phyloP scores from a whole-genome alignment of 2,797 vertebrate genomes.

The Scyliorhinus canicula region DNA sequence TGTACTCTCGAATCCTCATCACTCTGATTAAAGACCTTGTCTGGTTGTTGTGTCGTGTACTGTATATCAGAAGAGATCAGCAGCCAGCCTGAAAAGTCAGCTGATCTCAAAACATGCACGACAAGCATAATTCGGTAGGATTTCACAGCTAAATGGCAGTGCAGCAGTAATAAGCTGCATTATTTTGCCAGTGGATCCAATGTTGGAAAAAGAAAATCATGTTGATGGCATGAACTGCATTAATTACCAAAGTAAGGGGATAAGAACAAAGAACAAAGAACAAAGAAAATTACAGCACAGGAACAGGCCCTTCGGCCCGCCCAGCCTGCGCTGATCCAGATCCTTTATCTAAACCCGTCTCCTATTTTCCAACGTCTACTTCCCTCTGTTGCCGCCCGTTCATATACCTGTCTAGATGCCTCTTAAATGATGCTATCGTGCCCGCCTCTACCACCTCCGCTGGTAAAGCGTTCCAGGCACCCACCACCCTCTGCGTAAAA shows the following conservation, averaged over 20 bases:
- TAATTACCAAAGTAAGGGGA: not conserved
- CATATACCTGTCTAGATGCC: too few species aligned
- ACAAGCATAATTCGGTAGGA: slow-evolving; percentile 60
- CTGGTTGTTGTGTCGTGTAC: slow-evolving; percentile 78
- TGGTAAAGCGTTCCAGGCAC: too few species aligned
- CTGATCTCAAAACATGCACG: slow-evolving; percentile 71
- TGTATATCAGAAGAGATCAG: slow-evolving; percentile 90
- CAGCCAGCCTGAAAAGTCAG: slow-evolving; percentile 80
- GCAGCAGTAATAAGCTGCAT: slow-evolving; percentile 56
- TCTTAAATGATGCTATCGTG: too few species aligned
- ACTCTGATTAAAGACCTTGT: slow-evolving; percentile 73
- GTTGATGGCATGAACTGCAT: not conserved
- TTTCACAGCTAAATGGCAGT: slow-evolving; percentile 51
- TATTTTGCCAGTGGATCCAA: not conserved
- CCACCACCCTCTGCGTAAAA: too few species aligned
- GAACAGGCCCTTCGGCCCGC: too few species aligned
- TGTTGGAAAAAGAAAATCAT: not conserved
- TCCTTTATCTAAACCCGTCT: too few species aligned
- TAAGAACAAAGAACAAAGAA: too few species aligned
- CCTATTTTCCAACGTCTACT: too few species aligned
- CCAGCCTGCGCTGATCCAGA: too few species aligned
- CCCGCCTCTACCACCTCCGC: too few species aligned
- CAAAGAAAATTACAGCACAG: too few species aligned
- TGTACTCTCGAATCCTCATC: slow-evolving; percentile 62
- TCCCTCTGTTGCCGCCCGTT: too few species aligned